A percentile compares a stretch with the other conserved stretches of the same genome.
Evolutionary conservation across 2,797 vertebrate genomes (phyloP).

Genomic region (Centroberyx gerrardi): DNA sequence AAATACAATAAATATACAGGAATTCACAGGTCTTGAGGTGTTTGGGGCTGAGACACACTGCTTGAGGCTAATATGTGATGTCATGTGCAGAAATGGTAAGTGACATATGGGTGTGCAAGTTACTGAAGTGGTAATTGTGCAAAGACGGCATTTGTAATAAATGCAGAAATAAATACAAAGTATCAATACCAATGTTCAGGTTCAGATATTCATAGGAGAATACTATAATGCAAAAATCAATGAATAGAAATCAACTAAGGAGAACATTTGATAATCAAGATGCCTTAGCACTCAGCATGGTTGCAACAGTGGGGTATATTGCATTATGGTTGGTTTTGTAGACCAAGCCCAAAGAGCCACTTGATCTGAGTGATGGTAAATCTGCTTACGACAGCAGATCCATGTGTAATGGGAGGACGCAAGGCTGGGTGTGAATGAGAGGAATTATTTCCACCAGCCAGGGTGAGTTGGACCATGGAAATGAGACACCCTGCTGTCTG

Average conservation of each 20-base stretch:
- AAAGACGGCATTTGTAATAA: not conserved
- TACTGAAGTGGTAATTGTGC: not conserved
- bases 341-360: not conserved
- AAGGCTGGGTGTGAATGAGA: not conserved
- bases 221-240: too few relatives aligned
- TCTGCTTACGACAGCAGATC: not conserved
- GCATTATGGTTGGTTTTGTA: not conserved
- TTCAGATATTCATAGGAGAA: too few relatives aligned
- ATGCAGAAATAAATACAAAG: not conserved
- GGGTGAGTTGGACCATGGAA: not conserved
- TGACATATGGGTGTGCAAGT: not conserved
- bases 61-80: too few relatives aligned
- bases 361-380: not conserved
- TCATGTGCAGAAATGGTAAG: not conserved
- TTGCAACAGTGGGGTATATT: too few relatives aligned
- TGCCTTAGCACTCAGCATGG: too few relatives aligned
- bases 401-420: not conserved
- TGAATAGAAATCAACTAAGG: too few relatives aligned
- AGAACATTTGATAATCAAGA: too few relatives aligned
- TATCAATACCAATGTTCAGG: too few relatives aligned
- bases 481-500: not conserved
- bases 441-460: not conserved
- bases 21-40: constrained; percentile 20
- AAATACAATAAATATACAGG: constrained; percentile 42
- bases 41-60: not conserved